These are phyloP conservation scores for Denticeps clupeoides DNA, from an alignment of 2,797 vertebrate genomes.

Conservation along the genomic window DNA sequence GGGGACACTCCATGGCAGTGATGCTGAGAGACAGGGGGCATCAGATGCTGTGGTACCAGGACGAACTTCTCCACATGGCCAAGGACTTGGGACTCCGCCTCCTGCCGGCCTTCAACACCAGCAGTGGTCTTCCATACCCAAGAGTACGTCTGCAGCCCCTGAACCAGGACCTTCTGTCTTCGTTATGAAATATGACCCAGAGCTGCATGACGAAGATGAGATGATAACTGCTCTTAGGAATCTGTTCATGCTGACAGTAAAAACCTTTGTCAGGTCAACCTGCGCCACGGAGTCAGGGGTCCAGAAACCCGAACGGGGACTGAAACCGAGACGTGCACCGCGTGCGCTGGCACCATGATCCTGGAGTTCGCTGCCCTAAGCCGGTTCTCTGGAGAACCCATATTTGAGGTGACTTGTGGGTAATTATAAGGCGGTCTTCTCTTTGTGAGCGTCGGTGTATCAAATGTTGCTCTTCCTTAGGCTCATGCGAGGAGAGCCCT, in stretches of 20 bases:
- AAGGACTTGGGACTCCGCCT: conserved; percentile 87
- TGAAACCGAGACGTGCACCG: conserved; percentile 94
- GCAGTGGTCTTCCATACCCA: conserved; percentile 94
- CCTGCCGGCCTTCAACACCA: conserved; percentile 95
- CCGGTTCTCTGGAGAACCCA: conserved; percentile 87
- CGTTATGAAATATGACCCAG: no score
- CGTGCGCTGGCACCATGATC: conserved; percentile 94
- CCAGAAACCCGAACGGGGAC: conserved; percentile 90
- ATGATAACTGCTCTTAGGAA: neutral
- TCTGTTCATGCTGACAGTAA: no score
- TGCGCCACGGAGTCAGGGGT: conserved; percentile 84
- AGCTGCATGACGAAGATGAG: no score
- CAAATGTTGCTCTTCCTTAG: conserved; percentile 42
- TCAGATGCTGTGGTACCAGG: conserved; percentile 89
- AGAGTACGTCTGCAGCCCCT: conserved; percentile 75
- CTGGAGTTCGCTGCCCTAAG: conserved; percentile 96
- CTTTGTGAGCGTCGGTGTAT: neutral
- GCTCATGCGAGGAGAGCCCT: conserved; percentile 87
- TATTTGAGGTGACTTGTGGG: conserved; percentile 77
- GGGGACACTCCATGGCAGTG: conserved; percentile 90
- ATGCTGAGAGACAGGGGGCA: conserved; percentile 88
- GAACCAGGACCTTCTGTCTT: no score
- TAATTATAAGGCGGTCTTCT: no score
- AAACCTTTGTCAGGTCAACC: conserved; percentile 69
- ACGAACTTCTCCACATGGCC: conserved; percentile 91